These are phyloP conservation scores for Drosophila cognata DNA, from an alignment of 2,888 invertebrate species.

Conservation along the genomic window DNA sequence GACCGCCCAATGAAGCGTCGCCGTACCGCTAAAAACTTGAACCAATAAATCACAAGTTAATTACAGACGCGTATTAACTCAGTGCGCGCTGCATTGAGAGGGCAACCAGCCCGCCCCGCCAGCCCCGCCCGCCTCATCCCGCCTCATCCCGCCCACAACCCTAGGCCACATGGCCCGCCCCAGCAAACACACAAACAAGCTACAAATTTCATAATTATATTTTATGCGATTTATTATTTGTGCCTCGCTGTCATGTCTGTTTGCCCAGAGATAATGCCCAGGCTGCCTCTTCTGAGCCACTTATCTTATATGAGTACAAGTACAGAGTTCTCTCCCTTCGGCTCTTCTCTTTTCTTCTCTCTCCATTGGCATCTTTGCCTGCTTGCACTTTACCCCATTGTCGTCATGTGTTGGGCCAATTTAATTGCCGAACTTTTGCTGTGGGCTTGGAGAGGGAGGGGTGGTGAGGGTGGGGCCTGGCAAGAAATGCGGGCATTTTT, in stretches of 20 bases:
- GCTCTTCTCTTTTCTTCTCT: neutral
- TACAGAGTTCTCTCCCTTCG: neutral
- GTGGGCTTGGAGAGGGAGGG: neutral
- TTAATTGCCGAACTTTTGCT: slow-evolving; percentile 77
- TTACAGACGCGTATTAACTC: slow-evolving; percentile 82
- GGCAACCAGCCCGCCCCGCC: slow-evolving; percentile 13
- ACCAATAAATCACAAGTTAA: slow-evolving; percentile 84
- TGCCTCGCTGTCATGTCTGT: slow-evolving; percentile 75
- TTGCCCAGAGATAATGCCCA: slow-evolving; percentile 79
- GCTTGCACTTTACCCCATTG: slow-evolving; percentile 55
- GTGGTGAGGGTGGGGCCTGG: neutral
- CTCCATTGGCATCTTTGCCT: neutral
- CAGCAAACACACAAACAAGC: slow-evolving; percentile 46
- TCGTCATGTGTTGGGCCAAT: slow-evolving; percentile 71
- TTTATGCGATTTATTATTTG: slow-evolving; percentile 83
- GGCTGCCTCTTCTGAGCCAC: slow-evolving; percentile 53
- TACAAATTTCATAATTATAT: slow-evolving; percentile 83
- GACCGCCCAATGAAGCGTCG: slow-evolving; percentile 62
- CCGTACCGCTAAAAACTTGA: slow-evolving; percentile 73
- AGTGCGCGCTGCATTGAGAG: slow-evolving; percentile 63
- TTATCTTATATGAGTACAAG: slow-evolving; percentile 43
- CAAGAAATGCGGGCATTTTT: slow-evolving; percentile 69
- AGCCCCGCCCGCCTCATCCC: neutral
- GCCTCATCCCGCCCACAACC: slow-evolving; percentile 1
- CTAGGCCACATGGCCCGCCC: slow-evolving; percentile 29